Conservation (phyloP, 2,797 vertebrate genomes). For the Pseudocheirus occidentalis region DNA sequence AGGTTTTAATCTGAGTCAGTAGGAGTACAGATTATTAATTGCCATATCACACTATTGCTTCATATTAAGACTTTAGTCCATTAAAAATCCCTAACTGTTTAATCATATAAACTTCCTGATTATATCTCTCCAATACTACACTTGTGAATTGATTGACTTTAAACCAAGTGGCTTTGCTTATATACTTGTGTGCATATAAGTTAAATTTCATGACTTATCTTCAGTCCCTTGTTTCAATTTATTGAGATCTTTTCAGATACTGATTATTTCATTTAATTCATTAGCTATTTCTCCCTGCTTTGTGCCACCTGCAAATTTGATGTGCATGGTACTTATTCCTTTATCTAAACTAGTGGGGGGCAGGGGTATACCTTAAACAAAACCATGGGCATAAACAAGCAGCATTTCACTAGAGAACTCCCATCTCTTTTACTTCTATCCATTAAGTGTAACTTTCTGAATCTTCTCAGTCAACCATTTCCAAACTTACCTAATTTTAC, state of each 20-base stretch:
- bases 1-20: background rate
- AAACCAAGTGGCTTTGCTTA: background rate
- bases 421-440: background rate
- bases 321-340: background rate
- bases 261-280: background rate
- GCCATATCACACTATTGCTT: background rate
- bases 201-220: background rate
- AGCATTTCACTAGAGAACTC: background rate
- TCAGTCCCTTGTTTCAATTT: background rate
- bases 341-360: background rate
- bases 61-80: background rate
- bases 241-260: background rate
- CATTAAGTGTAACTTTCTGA: background rate
- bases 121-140: background rate
- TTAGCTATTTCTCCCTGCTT: background rate
- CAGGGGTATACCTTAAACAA: background rate
- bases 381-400: background rate
- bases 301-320: background rate
- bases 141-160: background rate
- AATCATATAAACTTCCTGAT: background rate
- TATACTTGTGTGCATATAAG: background rate
- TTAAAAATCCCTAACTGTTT: slow-evolving; percentile 1
- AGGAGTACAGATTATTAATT: background rate
- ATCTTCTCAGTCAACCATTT: background rate
- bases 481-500: background rate